Conservation (phyloP, 2,797 vertebrate species). For the Pangasius djambal region DNA sequence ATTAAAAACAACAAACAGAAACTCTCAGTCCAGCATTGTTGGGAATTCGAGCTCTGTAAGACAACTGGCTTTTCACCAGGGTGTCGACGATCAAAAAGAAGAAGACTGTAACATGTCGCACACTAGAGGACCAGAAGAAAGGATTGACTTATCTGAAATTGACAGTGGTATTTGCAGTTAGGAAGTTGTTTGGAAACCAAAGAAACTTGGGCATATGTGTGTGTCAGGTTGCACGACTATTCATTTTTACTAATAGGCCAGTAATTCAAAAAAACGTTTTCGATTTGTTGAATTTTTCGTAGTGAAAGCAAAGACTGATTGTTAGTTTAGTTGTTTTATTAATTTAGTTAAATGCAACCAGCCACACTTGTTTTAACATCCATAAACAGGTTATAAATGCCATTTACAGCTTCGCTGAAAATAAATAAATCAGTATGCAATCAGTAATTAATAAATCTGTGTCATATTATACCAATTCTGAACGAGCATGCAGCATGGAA, state of each 20-base stretch:
- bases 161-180: not conserved
- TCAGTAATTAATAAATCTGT: not conserved
- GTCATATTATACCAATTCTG: not conserved
- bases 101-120: constrained; percentile 13
- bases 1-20: constrained; percentile 49
- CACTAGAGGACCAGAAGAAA: not conserved
- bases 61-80: constrained; percentile 4
- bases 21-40: constrained; percentile 14
- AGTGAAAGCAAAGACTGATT: not conserved
- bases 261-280: not conserved
- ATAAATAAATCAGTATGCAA: not conserved
- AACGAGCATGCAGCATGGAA: not conserved
- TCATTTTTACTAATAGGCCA: not conserved
- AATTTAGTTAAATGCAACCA: not conserved
- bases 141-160: not conserved
- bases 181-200: not conserved
- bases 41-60: constrained; percentile 36
- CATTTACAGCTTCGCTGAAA: not conserved
- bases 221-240: not conserved
- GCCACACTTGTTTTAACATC: not conserved
- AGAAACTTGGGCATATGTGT: not conserved
- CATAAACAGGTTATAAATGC: not conserved
- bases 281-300: not conserved
- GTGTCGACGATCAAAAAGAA: constrained; percentile 31
- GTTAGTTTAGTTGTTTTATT: not conserved